Percentiles rank a stretch among this genome's conserved stretches.
These are phyloP conservation scores for Accipiter virgatus DNA, from an alignment of 2,113 vertebrate genomes.

Conservation along the genomic window DNA sequence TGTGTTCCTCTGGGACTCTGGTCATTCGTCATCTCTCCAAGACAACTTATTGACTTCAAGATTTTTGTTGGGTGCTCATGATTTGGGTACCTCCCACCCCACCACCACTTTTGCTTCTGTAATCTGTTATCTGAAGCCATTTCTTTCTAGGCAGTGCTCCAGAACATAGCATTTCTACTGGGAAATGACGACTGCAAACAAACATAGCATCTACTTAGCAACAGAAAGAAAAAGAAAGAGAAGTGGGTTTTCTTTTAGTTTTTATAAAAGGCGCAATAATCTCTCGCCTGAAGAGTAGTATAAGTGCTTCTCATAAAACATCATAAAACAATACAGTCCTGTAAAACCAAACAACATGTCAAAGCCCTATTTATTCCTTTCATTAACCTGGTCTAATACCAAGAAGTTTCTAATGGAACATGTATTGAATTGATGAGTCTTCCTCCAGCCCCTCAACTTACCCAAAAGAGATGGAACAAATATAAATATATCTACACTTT, in stretches of 20 bases:
- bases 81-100: not conserved
- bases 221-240: slow-evolving; percentile 38
- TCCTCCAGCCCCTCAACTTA: not conserved
- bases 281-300: slow-evolving; percentile 24
- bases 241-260: slow-evolving; percentile 35
- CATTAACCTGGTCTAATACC: slow-evolving; percentile 62
- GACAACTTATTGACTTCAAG: not conserved
- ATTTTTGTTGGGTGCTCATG: not conserved
- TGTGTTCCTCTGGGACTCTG: not conserved
- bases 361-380: slow-evolving; percentile 63
- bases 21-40: not conserved
- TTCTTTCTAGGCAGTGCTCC: slow-evolving; percentile 39
- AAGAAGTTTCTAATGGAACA: slow-evolving; percentile 51
- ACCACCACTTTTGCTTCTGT: not conserved
- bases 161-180: slow-evolving; percentile 26
- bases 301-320: slow-evolving; percentile 66
- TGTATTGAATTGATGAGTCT: not conserved
- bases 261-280: slow-evolving; percentile 55
- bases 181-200: slow-evolving; percentile 41
- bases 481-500: slow-evolving; percentile 35
- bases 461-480: slow-evolving; percentile 6
- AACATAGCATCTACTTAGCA: slow-evolving; percentile 58
- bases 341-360: slow-evolving; percentile 54
- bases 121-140: slow-evolving; percentile 1
- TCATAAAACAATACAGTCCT: slow-evolving; percentile 61